Conservation (phyloP, 2,113 vertebrate species). For the Erpornis zantholeuca region DNA sequence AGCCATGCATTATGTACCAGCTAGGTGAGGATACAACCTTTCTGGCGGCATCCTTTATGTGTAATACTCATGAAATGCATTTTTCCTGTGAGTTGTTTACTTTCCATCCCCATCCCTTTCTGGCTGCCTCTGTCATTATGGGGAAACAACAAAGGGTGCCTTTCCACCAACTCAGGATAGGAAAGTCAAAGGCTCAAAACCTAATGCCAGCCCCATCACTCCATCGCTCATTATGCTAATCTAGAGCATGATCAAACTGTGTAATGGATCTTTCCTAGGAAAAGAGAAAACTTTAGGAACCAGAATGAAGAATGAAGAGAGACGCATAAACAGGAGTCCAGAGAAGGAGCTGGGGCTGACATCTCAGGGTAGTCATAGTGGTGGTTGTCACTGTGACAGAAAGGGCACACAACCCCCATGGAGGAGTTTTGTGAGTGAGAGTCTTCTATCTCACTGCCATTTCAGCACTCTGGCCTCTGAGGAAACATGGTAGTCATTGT, state of each 20-base stretch:
- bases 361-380: neutral
- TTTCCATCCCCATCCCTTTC: neutral
- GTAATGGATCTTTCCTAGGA: neutral
- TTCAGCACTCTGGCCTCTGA: neutral
- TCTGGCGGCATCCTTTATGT: neutral
- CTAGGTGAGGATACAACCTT: neutral
- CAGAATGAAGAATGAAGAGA: neutral
- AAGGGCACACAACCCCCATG: neutral
- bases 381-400: neutral
- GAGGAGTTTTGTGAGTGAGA: neutral
- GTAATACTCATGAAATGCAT: neutral
- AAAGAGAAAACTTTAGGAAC: neutral
- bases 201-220: neutral
- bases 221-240: neutral
- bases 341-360: neutral
- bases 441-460: neutral
- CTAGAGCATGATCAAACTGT: neutral
- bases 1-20: neutral
- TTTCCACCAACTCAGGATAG: neutral
- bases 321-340: neutral
- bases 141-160: neutral
- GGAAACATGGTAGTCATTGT: neutral
- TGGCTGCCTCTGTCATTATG: neutral
- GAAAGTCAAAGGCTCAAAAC: neutral
- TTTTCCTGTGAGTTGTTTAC: neutral